phyloP scores from a whole-genome alignment of 2,113 vertebrate species.

The Ahaetulla prasina region DNA sequence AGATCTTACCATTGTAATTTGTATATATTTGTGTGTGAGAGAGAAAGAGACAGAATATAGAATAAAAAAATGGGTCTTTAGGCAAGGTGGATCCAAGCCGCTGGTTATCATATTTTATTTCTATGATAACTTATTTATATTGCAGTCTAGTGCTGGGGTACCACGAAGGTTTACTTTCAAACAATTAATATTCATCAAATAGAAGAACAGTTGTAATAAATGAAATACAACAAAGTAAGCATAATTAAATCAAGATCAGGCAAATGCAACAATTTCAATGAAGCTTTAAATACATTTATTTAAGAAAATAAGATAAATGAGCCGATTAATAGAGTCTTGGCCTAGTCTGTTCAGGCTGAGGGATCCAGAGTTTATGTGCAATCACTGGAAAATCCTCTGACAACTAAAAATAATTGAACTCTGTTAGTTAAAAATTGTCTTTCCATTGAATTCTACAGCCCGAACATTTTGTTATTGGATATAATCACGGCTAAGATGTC shows the following conservation, averaged over 20 bases:
- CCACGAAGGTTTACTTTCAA: background rate
- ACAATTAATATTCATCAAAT: background rate
- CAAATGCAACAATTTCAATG: background rate
- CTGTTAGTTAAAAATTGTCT: background rate
- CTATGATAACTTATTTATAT: background rate
- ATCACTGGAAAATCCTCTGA: background rate
- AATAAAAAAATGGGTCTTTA: background rate
- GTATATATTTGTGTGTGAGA: background rate
- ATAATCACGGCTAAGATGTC: background rate
- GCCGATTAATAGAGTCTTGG: background rate
- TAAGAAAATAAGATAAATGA: background rate
- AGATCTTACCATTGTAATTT: background rate
- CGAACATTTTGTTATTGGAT: background rate
- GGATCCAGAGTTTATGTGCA: background rate
- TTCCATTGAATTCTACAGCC: background rate
- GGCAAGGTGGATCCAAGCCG: background rate
- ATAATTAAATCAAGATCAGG: background rate
- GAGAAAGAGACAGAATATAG: background rate
- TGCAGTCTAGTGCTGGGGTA: background rate
- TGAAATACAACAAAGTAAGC: background rate
- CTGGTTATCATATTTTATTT: background rate
- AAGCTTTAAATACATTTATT: background rate
- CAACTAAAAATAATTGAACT: background rate
- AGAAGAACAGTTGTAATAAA: background rate
- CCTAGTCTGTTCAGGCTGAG: background rate